Evolutionary conservation across 2,113 vertebrate species (phyloP), one percentile per base, ranked within the genome.

Genomic region (Podocnemis expansa): DNA sequence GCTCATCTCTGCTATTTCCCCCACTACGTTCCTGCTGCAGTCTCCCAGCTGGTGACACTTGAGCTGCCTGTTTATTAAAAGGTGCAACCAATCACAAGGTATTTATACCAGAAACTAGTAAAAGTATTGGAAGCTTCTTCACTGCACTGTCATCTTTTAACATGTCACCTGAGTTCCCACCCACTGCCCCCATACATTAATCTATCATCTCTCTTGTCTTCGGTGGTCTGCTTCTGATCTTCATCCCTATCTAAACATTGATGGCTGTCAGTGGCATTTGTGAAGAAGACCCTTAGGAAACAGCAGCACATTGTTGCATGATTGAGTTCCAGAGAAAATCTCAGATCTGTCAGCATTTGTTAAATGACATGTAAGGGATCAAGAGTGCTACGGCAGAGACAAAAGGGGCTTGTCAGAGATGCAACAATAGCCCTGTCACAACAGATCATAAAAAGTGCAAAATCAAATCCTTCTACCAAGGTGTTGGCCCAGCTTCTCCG

Each of bases 231-330:
- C 9, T 22, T 45, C n/a, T 3, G 27, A 13, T 25, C 34, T 38
- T 41, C 24, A 27, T 29, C 70, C 75, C 82, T n/a, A 52, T 51
- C 79, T 41, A 12, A 5, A 12, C 29, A 9, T 7, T 4, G 6
- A 13, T 7, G 21, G 51, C n/a, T 10, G 82, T 25, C 52, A 2
- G 0, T 4, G 1, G 54, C n/a, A 4, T 47, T 45, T 1, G 11
- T 10, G 41, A 31, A 78, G 34, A 14, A 49, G 25, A 24, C 2
- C 41, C 1, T 0, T 2, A 43, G 56, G 87, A 27, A 70, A 51
- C 2, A 1, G 29, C 84, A 52, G 84, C 27, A 3, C 29, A 0
- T 58, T 1, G 4, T 9, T 67, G 47, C 19, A 63, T 0, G 19
- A 56, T 45, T 76, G 6, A 41, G n/a, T 19, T 29, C 73, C 8